A percentile compares a stretch with the other conserved stretches of the same genome.
phyloP scores from a whole-genome alignment of 2,888 invertebrate genomes.

The Morpho achilles region DNA sequence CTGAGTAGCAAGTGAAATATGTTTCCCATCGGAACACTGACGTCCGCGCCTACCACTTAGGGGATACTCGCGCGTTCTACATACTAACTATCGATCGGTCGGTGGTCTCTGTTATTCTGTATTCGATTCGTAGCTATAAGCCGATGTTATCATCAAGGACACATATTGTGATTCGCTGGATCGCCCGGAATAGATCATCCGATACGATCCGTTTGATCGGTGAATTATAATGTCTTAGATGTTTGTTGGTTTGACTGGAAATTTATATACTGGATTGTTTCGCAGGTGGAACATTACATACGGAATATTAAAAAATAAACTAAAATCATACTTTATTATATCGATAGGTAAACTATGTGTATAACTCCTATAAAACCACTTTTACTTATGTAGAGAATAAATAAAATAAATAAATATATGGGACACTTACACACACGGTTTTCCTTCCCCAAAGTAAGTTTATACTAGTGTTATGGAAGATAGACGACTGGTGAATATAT shows the following conservation, averaged over 20 bases:
- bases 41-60: slow-evolving; percentile 18
- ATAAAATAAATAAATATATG: too few species aligned
- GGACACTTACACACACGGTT: too few species aligned
- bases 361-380: too few species aligned
- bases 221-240: slow-evolving; percentile 54
- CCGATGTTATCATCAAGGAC: slow-evolving; percentile 68
- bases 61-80: slow-evolving; percentile 28
- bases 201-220: slow-evolving; percentile 53
- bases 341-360: too few species aligned
- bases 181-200: slow-evolving; percentile 66
- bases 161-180: slow-evolving; percentile 64
- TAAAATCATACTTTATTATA: too few species aligned
- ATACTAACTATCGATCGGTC: slow-evolving; percentile 43
- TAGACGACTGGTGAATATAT: too few species aligned
- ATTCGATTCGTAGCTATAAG: slow-evolving; percentile 52
- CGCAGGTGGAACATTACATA: too few species aligned
- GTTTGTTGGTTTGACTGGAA: slow-evolving; percentile 41
- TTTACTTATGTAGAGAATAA: too few species aligned
- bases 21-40: slow-evolving; percentile 28
- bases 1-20: background rate
- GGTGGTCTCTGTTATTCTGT: slow-evolving; percentile 66
- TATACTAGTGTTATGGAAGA: too few species aligned
- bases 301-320: too few species aligned
- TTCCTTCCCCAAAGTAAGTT: too few species aligned
- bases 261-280: too few species aligned